phyloP scores from a whole-genome alignment of 2,113 vertebrate genomes.

The Nycticorax nycticorax region DNA sequence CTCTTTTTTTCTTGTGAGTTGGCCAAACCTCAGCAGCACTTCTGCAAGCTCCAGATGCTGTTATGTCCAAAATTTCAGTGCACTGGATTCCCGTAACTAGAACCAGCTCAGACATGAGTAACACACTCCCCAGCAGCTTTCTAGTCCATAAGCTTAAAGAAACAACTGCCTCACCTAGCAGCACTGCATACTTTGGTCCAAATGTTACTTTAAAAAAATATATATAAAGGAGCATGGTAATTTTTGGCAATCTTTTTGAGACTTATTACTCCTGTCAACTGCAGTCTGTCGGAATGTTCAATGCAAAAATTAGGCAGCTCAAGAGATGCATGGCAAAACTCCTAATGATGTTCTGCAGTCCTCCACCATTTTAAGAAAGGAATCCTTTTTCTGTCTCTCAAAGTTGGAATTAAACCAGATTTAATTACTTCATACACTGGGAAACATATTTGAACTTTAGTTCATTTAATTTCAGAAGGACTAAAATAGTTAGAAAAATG shows the following conservation, averaged over 20 bases:
- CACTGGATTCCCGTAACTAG: constrained; percentile 5
- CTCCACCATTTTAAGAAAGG: not conserved
- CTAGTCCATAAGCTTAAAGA: constrained; percentile 29
- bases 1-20: not conserved
- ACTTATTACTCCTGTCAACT: not conserved
- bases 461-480: not conserved
- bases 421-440: not conserved
- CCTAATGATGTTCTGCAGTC: not conserved
- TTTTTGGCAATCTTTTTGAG: constrained; percentile 22
- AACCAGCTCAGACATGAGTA: constrained; percentile 49
- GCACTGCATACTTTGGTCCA: constrained; percentile 11
- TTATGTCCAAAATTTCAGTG: not conserved
- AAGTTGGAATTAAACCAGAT: not conserved
- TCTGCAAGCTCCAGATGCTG: not conserved
- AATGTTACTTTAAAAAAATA: not conserved
- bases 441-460: not conserved
- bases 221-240: not conserved
- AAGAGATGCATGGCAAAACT: not conserved
- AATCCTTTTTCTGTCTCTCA: not conserved
- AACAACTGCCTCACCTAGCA: constrained; percentile 47
- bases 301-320: not conserved
- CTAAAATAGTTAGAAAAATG: not conserved
- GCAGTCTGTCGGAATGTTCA: not conserved
- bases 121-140: constrained; percentile 18
- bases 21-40: not conserved